Evolutionary conservation across 2,797 vertebrate genomes (phyloP).

Genomic region (Synanceia verrucosa): DNA sequence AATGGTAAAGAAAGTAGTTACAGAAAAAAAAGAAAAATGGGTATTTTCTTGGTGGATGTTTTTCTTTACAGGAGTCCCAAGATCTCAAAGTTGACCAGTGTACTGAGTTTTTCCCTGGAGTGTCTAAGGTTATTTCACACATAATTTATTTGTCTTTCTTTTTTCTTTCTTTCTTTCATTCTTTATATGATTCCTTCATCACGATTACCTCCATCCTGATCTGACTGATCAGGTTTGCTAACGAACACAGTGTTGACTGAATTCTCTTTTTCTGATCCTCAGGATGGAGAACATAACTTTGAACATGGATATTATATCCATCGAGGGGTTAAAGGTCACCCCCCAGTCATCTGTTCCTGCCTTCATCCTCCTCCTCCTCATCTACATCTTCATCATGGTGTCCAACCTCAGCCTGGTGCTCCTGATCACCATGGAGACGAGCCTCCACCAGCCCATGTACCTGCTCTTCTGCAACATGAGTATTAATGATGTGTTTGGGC

Average conservation of each 20-base stretch:
- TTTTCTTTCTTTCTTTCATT: too few relatives aligned
- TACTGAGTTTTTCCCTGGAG: too few relatives aligned
- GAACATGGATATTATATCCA: neutral
- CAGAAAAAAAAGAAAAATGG: too few relatives aligned
- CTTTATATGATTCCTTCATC: too few relatives aligned
- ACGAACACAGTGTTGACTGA: neutral
- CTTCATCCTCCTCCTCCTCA: slow-evolving; percentile 48
- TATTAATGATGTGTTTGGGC: slow-evolving; percentile 75
- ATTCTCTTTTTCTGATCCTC: neutral
- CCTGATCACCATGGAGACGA: slow-evolving; percentile 47
- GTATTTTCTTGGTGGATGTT: too few relatives aligned
- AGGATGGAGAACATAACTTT: slow-evolving; percentile 46
- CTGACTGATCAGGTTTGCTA: neutral
- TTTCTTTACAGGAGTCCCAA: too few relatives aligned
- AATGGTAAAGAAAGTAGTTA: too few relatives aligned
- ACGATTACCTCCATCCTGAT: too few relatives aligned
- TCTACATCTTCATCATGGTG: slow-evolving; percentile 56
- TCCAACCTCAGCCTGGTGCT: slow-evolving; percentile 51
- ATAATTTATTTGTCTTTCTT: too few relatives aligned
- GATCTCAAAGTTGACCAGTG: too few relatives aligned
- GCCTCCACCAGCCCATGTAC: slow-evolving; percentile 83
- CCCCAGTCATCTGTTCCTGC: slow-evolving; percentile 11
- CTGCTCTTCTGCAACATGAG: slow-evolving; percentile 83
- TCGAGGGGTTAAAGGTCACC: slow-evolving; percentile 42
- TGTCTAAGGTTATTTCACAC: too few relatives aligned